These are phyloP conservation scores for Echeneis naucrates DNA, from an alignment of 2,797 vertebrate genomes.

Conservation along the genomic window DNA sequence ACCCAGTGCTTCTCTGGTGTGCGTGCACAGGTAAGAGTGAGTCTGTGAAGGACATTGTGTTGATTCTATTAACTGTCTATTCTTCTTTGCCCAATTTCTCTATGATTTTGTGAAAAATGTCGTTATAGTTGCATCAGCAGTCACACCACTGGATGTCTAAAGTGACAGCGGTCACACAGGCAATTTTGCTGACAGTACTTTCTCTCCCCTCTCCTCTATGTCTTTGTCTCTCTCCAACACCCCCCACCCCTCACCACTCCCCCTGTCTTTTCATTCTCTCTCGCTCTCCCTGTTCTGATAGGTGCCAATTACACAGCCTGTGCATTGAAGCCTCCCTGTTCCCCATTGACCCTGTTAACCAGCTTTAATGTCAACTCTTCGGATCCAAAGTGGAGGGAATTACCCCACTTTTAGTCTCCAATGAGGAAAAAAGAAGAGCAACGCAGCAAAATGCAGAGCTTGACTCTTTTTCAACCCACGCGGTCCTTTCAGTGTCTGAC, in stretches of 20 bases:
- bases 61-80: conserved; percentile 59
- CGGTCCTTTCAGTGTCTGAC: conserved; percentile 57
- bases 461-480: conserved; percentile 59
- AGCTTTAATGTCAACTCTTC: conserved; percentile 82
- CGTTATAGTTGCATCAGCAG: conserved; percentile 74
- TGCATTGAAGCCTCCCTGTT: conserved; percentile 78
- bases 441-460: conserved; percentile 70
- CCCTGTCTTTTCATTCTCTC: not conserved
- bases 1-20: not conserved
- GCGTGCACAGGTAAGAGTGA: conserved; percentile 24
- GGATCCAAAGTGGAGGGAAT: conserved; percentile 84
- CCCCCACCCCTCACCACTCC: conserved; percentile 36
- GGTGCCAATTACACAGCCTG: conserved; percentile 82
- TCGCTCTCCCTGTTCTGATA: conserved; percentile 76
- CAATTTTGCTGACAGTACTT: conserved; percentile 81
- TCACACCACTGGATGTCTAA: conserved; percentile 70
- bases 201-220: conserved; percentile 72
- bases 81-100: conserved; percentile 65
- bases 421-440: conserved; percentile 68
- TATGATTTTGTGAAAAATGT: conserved; percentile 61
- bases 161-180: conserved; percentile 75
- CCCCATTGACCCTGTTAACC: conserved; percentile 76
- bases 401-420: conserved; percentile 81
- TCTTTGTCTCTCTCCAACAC: conserved; percentile 71
- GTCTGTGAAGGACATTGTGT: conserved; percentile 59